Percentiles rank a stretch among this genome's conserved stretches.
These are phyloP conservation scores for Umimayanthus kanabou DNA, from an alignment of 92 coral and sea anemone genomes.

Conservation along the genomic window DNA sequence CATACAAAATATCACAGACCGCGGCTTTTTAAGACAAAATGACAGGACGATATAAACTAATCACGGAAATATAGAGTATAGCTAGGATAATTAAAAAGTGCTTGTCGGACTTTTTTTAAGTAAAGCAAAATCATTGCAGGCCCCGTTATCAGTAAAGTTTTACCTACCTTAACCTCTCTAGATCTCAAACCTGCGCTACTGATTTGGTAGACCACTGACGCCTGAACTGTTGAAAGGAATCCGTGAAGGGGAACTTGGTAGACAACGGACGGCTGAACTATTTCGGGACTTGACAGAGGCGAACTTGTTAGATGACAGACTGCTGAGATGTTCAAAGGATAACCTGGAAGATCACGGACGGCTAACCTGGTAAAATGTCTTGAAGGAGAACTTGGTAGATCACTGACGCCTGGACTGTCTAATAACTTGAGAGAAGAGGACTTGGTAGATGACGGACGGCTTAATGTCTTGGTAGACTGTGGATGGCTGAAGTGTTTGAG, in stretches of 20 bases:
- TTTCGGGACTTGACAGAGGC: background rate
- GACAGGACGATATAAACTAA: too few species aligned
- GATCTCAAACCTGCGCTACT: too few species aligned
- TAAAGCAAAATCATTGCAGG: background rate
- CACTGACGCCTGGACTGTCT: conserved; percentile 1
- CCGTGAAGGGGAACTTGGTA: background rate
- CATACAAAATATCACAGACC: too few species aligned
- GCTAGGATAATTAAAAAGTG: too few species aligned
- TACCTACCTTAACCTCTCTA: too few species aligned
- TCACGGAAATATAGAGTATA: too few species aligned
- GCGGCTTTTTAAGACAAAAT: too few species aligned
- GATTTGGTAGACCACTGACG: too few species aligned
- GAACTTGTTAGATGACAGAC: background rate
- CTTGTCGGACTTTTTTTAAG: background rate
- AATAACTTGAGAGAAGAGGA: background rate
- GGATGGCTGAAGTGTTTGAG: background rate
- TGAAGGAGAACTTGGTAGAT: conserved; percentile 8
- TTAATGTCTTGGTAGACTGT: background rate
- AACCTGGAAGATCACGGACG: conserved; percentile 10
- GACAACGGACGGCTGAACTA: background rate
- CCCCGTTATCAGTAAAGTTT: background rate
- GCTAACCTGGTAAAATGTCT: conserved; percentile 3
- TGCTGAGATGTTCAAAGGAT: background rate
- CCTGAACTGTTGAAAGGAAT: too few species aligned
- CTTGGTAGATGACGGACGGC: background rate